These are phyloP conservation scores for Brachionus paranguensis DNA, from an alignment of 1,140 invertebrate species.

Conservation along the genomic window DNA sequence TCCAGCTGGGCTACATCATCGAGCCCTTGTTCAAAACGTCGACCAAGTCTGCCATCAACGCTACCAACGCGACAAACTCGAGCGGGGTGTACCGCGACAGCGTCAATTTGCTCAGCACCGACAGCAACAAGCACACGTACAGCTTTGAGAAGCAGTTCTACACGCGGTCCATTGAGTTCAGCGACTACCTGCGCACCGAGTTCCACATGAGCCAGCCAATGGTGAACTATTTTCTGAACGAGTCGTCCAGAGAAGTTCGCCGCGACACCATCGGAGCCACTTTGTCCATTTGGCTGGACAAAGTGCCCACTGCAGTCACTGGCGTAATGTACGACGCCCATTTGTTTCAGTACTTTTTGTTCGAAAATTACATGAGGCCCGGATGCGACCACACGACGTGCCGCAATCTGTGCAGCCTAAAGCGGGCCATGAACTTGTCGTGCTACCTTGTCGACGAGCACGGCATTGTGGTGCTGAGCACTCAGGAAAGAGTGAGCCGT, in stretches of 20 bases:
- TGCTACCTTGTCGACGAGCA: conserved; percentile 31
- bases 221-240: conserved; percentile 36
- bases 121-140: conserved; percentile 12
- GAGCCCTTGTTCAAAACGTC: conserved; percentile 12
- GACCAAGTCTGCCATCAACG: neutral
- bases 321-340: conserved; percentile 27
- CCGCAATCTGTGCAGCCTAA: neutral
- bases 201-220: neutral
- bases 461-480: conserved; percentile 8
- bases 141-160: conserved; percentile 37
- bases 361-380: conserved; percentile 5
- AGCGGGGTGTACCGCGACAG: neutral
- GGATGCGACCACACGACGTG: conserved; percentile 15
- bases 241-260: neutral
- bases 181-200: neutral
- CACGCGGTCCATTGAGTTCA: conserved; percentile 20
- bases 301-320: conserved; percentile 25
- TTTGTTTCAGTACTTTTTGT: conserved; percentile 8
- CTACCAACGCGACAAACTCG: neutral
- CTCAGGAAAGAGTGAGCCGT: neutral
- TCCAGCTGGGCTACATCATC: neutral
- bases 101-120: conserved; percentile 20
- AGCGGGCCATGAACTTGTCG: neutral
- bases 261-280: conserved; percentile 23
- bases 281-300: conserved; percentile 30